Base-by-base conservation (phyloP, 2,113 vertebrate species). In the Calidris pugnax region DNA sequence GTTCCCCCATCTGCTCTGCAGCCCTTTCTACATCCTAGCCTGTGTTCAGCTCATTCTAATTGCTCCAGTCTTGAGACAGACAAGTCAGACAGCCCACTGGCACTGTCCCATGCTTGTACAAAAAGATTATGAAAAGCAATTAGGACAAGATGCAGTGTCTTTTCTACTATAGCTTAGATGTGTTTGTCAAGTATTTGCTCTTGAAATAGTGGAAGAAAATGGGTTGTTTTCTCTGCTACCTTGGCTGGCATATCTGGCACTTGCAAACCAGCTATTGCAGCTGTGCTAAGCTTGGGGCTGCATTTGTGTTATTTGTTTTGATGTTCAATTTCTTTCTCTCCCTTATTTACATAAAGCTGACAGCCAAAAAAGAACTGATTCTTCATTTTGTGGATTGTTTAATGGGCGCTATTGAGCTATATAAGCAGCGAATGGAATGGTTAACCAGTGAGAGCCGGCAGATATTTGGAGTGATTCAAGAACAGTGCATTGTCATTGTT, bases 391-490 rank as follows among this genome's bases (percentile, higher is more conserved):
- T 96, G 87, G 94, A 96, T 27, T 92, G 66, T 60, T 91, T 99
- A 80, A 96, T 84, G 55, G 77, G 76, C 84, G 97, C 97, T 39
- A 96, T 97, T 83, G 96, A 97, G 76, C 93, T 97, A 9, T 98
- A 98, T 53, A 94, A 96, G 63, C 92, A 94, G 56, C 96, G 98
- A 86, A 96, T 98, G 97, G 96, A 97, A 60, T 99, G 98, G 98
- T 95, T 99, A 85, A 98, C 98, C 80, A 98, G 98, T 39, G 88
- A 92, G 32, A 99, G 98, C 91, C 97, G 97, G 59, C 98, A 98
- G 93, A 87, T 98, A 79, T 99, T 98, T 94, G 98, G 98, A 72
- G 98, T 99, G 86, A 98, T 99, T 87, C 97, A 98, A 95, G 98
- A 99, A 89, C 94, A 37, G 51, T 90, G 93, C 37, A 60, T 98